Evolutionary conservation across 2,797 vertebrate species (phyloP).

Genomic region (Hypotaenidia philippensis): DNA sequence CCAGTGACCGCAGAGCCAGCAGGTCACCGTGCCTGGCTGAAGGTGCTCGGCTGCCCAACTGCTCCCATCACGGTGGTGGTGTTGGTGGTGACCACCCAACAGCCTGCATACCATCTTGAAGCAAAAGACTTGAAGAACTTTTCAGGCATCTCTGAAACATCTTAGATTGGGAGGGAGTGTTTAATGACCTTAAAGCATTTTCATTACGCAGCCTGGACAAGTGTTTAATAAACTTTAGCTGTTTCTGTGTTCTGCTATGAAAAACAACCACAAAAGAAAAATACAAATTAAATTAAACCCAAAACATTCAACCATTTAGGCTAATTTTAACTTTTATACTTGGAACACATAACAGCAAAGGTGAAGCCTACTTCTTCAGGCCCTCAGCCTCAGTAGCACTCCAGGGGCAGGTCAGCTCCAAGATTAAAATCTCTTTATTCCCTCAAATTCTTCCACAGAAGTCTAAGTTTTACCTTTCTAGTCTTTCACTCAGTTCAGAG

Average conservation of each 20-base stretch:
- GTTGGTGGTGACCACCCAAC: not conserved
- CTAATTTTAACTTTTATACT: not conserved
- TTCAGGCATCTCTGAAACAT: fast-evolving
- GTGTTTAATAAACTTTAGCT: not conserved
- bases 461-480: not conserved
- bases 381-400: too few species aligned
- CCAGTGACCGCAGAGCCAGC: not conserved
- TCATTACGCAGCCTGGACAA: not conserved
- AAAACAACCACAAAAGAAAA: not conserved
- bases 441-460: not conserved
- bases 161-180: not conserved
- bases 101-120: fast-evolving
- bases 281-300: not conserved
- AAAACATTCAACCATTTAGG: not conserved
- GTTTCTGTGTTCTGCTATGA: not conserved
- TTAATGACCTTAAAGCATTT: not conserved
- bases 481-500: not conserved
- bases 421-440: not conserved
- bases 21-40: fast-evolving
- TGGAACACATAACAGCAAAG: fast-evolving
- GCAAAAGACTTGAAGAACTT: not conserved
- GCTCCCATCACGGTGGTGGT: fast-evolving
- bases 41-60: not conserved
- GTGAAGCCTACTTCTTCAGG: not conserved
- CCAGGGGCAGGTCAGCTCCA: not conserved